Conservation (phyloP, 2,888 invertebrate genomes). For the Pherbina coryleti region DNA sequence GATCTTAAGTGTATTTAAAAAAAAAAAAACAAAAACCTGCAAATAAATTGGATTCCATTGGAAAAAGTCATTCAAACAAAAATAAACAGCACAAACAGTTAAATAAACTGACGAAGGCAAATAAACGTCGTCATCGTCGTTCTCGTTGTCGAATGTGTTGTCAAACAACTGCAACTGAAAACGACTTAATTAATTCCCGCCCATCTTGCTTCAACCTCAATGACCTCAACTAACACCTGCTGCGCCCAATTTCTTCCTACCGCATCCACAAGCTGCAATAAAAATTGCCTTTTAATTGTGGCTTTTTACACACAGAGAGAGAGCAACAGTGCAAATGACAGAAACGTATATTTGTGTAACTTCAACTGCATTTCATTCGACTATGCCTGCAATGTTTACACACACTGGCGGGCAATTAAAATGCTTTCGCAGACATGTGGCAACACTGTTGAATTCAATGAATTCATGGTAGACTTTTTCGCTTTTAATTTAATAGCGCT, state of each 20-base stretch:
- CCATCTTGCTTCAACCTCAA: background rate
- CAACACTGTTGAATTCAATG: slow-evolving; percentile 6
- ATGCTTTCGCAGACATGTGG: slow-evolving; percentile 3
- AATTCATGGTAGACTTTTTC: background rate
- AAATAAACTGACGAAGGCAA: background rate
- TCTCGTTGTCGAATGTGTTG: slow-evolving; percentile 1
- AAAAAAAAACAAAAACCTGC: background rate
- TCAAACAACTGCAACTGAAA: slow-evolving; percentile 25
- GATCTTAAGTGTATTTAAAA: no score
- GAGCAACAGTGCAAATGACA: slow-evolving; percentile 26
- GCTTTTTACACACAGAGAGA: background rate
- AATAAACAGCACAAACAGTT: background rate
- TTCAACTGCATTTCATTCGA: background rate
- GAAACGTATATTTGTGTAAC: background rate
- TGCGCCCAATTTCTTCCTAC: background rate
- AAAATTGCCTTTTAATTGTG: slow-evolving; percentile 17
- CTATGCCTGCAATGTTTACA: background rate
- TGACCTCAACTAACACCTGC: background rate
- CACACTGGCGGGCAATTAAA: slow-evolving; percentile 6
- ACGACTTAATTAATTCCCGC: slow-evolving; percentile 36
- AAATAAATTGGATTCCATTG: slow-evolving; percentile 27
- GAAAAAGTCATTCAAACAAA: slow-evolving; percentile 13
- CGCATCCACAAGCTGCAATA: background rate
- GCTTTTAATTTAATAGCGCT: slow-evolving; percentile 8
- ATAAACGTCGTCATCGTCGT: background rate